Conservation (phyloP, 1,140 invertebrate genomes). For the Neodiprion virginianus region DNA sequence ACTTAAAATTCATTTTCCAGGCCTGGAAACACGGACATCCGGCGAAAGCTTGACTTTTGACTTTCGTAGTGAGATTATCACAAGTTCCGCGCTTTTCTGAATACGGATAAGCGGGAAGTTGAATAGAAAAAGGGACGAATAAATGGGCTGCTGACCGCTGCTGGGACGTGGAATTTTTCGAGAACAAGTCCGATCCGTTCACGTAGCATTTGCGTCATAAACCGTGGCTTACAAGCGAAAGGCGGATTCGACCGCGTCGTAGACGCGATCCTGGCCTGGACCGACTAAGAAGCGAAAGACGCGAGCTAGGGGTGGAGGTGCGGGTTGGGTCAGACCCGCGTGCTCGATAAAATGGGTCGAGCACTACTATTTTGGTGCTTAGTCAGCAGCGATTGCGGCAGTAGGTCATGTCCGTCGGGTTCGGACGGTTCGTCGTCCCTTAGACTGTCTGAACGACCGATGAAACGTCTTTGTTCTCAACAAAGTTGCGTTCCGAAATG, state of each 20-base stretch:
- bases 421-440: neutral
- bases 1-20: neutral
- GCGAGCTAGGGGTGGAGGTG: too few relatives aligned
- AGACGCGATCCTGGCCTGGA: neutral
- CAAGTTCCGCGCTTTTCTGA: too few relatives aligned
- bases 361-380: neutral
- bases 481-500: too few relatives aligned
- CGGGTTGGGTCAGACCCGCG: conserved; percentile 1
- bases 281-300: neutral
- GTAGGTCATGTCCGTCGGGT: neutral
- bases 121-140: neutral
- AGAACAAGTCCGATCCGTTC: too few relatives aligned
- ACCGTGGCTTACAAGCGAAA: conserved; percentile 33
- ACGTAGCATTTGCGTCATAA: neutral
- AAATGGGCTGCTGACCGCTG: too few relatives aligned
- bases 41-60: neutral
- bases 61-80: neutral
- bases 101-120: neutral
- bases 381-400: neutral
- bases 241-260: conserved; percentile 25
- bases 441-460: too few relatives aligned
- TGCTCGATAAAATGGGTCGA: conserved; percentile 3
- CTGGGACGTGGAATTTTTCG: too few relatives aligned
- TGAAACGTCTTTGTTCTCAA: too few relatives aligned
- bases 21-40: neutral